Evolutionary conservation across 2,113 vertebrate genomes (phyloP), one percentile per base, ranked within the genome.

Genomic region (Platichthys flesus): DNA sequence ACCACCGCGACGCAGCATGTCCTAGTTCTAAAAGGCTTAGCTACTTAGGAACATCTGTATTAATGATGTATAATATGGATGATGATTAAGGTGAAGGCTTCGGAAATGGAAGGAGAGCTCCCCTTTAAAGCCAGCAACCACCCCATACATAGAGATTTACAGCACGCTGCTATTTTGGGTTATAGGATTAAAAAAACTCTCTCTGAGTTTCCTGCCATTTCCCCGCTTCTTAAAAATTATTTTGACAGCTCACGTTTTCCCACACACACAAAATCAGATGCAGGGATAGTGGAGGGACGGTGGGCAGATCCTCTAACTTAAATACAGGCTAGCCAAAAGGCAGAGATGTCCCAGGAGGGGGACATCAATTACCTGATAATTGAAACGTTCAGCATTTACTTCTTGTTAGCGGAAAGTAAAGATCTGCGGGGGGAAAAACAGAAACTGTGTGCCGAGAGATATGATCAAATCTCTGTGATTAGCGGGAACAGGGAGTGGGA

Each of bases 1-100:
- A 81, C 78, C 82, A 84, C 81, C 71, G 57, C 23, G 72, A 74
- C 54, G 55, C 52, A 5, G 37, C 75, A 63, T 78, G 84, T 78
- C 83, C 83, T 51, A 73, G 49, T 89, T 90, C 79, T 74, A 71
- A 85, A 85, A 81, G 81, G 86, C 71, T 90, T 79, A 88, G 85
- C 75, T 84, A 65, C 84, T 87, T 75, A 83, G 82, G 68, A 85
- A 87, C 85, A 82, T 79, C 81, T 74, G 83, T 81, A 89, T 90
- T 92, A 89, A 90, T 87, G 85, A 84, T 89, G 81, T 86, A 80
- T 84, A 87, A 88, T 86, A 67, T 58, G 69, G 62, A 66, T 69
- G 84, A 85, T 85, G 88, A 92, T 78, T 65, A 85, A 85, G 89
- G 87, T 88, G 86, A 88, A 82, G 81, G 63, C 79, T 79, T 80